Base-by-base conservation (phyloP, 2,888 invertebrate species). In the Eumacrocentrus americanus region DNA sequence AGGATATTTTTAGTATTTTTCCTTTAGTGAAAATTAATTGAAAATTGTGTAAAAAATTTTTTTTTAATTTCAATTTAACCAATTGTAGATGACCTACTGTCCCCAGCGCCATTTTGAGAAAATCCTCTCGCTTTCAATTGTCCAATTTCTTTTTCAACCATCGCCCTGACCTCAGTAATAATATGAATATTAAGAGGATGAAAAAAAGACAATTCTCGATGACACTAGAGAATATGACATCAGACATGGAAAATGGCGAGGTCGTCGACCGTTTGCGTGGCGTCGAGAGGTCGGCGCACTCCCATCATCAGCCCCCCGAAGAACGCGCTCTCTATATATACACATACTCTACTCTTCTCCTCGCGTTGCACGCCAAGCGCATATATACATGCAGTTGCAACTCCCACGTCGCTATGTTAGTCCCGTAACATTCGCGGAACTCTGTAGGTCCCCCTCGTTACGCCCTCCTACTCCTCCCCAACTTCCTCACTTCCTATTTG, bases 351-450 rank as follows among this genome's bases (percentile, higher is more conserved):
- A 37, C 22, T 37, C 20, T 46, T 38, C 12, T 22, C 34, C 48
- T 54, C 38, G 70, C 68, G 70, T 66, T 37, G 38, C 51, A 53
- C 54, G 16, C 52, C 37, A 68, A 65, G 67, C 67, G 68, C 68
- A 65, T 70, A 61, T 64, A 63, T 61, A 53, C 61, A 67, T 68
- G 63, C 70, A 72, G 72, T 67, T 72, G 70, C 76, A 78, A n/a
- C 79, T 78, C 79, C 79, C 79, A 79, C 79, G 78, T 80, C 73
- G 78, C 74, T 72, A 77, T 76, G 77, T 74, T 54, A 73, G 79
- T 80, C 79, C 80, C 80, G 80, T 80, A 80, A 80, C 73, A 74
- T 80, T 80, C 80, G 78, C 74, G 74, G 80, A 80, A 80, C 67
- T 63, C 35, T 50, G 58, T 60, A 53, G 59, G 62, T 62, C 61